These are phyloP conservation scores for Pelobates fuscus DNA, from an alignment of 2,113 vertebrate genomes.

Conservation along the genomic window DNA sequence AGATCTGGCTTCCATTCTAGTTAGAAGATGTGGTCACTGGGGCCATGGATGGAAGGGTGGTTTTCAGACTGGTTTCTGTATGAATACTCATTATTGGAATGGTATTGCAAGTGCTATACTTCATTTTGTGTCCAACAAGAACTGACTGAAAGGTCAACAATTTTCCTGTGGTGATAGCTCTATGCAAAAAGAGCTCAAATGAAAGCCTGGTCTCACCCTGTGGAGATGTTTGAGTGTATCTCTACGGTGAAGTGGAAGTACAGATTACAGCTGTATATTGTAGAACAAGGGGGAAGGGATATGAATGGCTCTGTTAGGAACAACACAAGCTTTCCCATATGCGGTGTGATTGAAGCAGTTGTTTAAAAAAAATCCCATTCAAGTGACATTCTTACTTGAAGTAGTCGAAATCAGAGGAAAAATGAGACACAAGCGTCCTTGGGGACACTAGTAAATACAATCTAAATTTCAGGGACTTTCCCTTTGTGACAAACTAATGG, in stretches of 20 bases:
- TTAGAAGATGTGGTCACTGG: no score
- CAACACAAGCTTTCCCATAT: not conserved
- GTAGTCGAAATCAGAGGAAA: not conserved
- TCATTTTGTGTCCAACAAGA: constrained; percentile 4
- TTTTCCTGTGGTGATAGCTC: no score
- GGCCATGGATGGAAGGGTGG: no score
- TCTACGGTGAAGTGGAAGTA: not conserved
- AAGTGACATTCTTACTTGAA: not conserved
- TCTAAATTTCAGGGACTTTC: no score
- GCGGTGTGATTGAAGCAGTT: not conserved
- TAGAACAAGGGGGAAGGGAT: not conserved
- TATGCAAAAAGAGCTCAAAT: no score
- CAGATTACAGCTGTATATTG: not conserved
- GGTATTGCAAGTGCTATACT: no score
- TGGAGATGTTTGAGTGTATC: constrained; percentile 4
- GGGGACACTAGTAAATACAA: no score
- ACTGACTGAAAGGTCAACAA: constrained; percentile 12
- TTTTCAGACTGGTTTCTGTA: no score
- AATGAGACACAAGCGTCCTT: not conserved
- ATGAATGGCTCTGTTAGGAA: not conserved
- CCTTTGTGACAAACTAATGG: no score
- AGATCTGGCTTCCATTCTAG: no score
- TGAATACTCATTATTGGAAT: no score
- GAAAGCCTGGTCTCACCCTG: not conserved
- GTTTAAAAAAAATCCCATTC: not conserved